Base-by-base conservation (phyloP, 2,888 invertebrate species). In the Coenonympha arcania region DNA sequence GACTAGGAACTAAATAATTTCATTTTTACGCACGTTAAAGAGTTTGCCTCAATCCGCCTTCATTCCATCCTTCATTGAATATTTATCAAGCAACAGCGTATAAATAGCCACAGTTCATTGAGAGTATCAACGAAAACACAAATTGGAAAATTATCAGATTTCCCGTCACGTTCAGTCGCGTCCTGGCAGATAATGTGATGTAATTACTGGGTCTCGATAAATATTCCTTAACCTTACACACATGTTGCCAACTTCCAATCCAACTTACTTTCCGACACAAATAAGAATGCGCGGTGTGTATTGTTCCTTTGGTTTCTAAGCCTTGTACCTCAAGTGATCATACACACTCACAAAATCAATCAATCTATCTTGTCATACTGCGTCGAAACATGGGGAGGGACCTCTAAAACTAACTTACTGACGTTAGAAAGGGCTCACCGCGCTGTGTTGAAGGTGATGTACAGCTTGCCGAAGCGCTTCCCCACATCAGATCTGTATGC, bases 121-220 rank as follows among this genome's bases (percentile, higher is more conserved):
- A 30, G 44, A 41, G 26, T 54, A 51, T 45, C 51, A 43, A 46
- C 37, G 37, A 37, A 42, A 48, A 44, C 59, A 54, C 55, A 58
- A 57, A 62, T 64, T 64, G 54, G 58, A 60, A 63, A 63, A 59
- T 61, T 61, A 67, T 72, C 66, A 52, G 59, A 57, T 67, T 69
- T 63, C 71, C 48, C 56, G 60, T 63, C 71, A 73, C 72, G 68
- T 65, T 58, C 48, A 43, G 42, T 49, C 60, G 54, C 53, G 62
- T 63, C 63, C 60, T 51, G 52, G 52, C 59, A 61, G 66, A 71
- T 71, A 68, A 72, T 71, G 67, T 65, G 59, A 60, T 54, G 66
- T 66, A 72, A 71, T 72, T 71, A 68, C 65, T 30, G 43, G 30
- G 3, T 46, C 49, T 33, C 49, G 44, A 51, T 53, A 57, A 55